A percentile compares a stretch with the other conserved stretches of the same genome.
Evolutionary conservation across 2,113 vertebrate species (phyloP).

Genomic region (Thinocorus orbignyianus): DNA sequence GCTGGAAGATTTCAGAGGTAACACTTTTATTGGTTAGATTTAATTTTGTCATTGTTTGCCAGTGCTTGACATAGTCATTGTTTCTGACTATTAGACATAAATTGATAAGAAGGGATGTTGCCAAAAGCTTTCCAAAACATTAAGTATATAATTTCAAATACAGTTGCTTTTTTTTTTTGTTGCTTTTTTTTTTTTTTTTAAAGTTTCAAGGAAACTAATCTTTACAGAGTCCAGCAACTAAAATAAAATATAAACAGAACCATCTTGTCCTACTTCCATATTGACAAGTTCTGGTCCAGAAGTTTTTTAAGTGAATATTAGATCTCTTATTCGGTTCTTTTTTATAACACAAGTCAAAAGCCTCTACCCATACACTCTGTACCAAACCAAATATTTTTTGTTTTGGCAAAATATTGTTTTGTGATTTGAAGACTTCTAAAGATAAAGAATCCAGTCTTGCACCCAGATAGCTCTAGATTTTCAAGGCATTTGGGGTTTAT

Average conservation of each 20-base stretch:
- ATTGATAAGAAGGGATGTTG: background rate
- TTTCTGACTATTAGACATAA: background rate
- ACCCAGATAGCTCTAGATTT: background rate
- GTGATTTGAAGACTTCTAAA: background rate
- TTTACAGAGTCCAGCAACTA: background rate
- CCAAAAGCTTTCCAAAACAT: background rate
- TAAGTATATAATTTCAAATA: background rate
- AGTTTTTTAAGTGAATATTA: background rate
- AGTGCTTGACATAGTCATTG: background rate
- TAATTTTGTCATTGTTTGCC: background rate
- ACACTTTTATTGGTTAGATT: background rate
- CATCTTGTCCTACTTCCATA: background rate
- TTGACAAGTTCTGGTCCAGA: background rate
- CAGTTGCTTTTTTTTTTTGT: background rate
- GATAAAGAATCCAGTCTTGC: background rate
- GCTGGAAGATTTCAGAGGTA: background rate
- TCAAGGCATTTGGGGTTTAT: accelerated
- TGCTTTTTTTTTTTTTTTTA: background rate
- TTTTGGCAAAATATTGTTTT: background rate
- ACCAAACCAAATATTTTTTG: background rate
- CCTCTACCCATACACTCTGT: background rate
- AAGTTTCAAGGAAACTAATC: background rate
- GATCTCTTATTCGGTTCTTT: background rate
- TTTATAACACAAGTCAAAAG: background rate
- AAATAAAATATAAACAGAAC: background rate